Base-by-base conservation (phyloP, 2,113 vertebrate genomes). In the Lanius collurio region DNA sequence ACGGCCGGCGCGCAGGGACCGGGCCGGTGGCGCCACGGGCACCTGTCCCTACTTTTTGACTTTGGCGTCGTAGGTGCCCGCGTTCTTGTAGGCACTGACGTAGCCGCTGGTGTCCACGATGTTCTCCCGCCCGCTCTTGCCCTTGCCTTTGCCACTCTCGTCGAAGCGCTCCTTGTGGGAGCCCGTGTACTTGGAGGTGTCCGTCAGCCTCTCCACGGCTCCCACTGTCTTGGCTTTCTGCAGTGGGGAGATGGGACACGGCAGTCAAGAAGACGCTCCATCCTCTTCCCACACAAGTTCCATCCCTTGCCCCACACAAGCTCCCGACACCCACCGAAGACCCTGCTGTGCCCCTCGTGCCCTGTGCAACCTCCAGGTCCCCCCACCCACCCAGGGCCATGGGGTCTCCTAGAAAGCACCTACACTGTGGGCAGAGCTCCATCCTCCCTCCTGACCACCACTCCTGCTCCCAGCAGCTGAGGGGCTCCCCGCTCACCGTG, bases 131-230 rank as follows among this genome's bases (percentile, higher is more conserved):
- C 99, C 99, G 2, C 98, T 97, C 15, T 99, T 99, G 33, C 99
- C 99, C 95, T 98, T 98, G 70, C 99, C 99, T 82, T 98, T 98
- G 56, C 99, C 99, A 0, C 94, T 98, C 86, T 98, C 98, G 0
- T 99, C 99, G 0, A 99, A 99, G 78, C 99, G 99, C 70, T 99
- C 99, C 96, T 99, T 99, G 97, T 99, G 99, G 5, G 99, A 99
- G 2, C 99, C 99, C 0, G 99, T 99, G 97, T 99, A 99, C 89
- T 99, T 99, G 94, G 98, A 95, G 20, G 99, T 98, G 96, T 99
- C 99, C 0, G 99, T 99, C 94, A 99, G 97, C 55, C 99, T 98
- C 80, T 99, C 99, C 97, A 99, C 98, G 0, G 99, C 98, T 13
- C 98, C 98, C 3, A 95, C 98, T 2, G 98, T 98, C 30, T 98